Conservation (phyloP, 1,140 invertebrate species). For the Oscheius sp. region DNA sequence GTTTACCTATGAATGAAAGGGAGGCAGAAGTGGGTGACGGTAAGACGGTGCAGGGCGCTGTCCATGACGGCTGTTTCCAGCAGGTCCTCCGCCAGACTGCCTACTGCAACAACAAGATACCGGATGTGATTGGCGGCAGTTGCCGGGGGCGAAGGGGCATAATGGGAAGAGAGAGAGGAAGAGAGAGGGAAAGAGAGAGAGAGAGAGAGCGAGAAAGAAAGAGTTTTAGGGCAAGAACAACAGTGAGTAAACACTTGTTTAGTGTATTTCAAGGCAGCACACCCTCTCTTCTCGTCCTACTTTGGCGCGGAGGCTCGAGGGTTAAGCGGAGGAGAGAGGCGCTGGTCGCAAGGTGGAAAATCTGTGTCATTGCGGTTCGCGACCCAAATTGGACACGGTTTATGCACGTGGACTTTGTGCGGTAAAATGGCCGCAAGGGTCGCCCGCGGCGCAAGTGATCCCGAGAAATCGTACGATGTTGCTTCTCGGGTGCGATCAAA, state of each 20-base stretch:
- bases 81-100: not conserved
- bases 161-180: not conserved
- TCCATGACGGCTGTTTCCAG: not conserved
- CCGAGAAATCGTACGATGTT: too few relatives aligned
- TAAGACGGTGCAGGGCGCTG: not conserved
- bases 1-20: constrained; percentile 13
- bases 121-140: not conserved
- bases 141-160: not conserved
- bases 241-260: too few relatives aligned
- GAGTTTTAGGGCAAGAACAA: too few relatives aligned
- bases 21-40: constrained; percentile 2
- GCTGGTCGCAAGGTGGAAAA: not conserved
- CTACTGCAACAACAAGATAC: not conserved
- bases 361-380: constrained; percentile 10
- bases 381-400: not conserved
- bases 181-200: not conserved
- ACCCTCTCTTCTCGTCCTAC: too few relatives aligned
- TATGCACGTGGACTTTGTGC: not conserved
- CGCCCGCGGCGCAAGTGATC: too few relatives aligned
- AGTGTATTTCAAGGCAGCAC: too few relatives aligned
- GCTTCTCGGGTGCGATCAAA: too few relatives aligned
- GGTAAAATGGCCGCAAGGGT: too few relatives aligned
- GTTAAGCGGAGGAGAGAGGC: constrained; percentile 10
- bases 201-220: constrained; percentile 6
- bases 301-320: too few relatives aligned